Evolutionary conservation across 2,113 vertebrate species (phyloP).

Genomic region (Anguilla rostrata): DNA sequence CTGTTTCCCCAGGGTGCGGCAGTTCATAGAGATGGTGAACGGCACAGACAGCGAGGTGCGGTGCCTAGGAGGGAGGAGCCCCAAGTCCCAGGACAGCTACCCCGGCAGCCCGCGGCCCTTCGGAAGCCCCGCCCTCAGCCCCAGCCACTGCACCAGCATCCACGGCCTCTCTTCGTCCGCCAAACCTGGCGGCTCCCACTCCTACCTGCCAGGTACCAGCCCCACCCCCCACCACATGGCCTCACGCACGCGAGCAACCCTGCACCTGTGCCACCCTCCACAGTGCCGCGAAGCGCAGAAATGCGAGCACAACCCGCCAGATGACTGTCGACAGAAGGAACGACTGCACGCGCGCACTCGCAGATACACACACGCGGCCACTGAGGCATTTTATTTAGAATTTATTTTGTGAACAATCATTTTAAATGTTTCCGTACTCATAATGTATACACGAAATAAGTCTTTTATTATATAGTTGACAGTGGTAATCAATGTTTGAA

Average conservation of each 20-base stretch:
- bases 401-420: too few species aligned
- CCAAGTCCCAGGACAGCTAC: conserved; percentile 97
- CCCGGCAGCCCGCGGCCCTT: conserved; percentile 87
- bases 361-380: too few species aligned
- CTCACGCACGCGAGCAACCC: background rate
- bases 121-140: conserved; percentile 80
- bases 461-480: too few species aligned
- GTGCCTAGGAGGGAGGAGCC: conserved; percentile 93
- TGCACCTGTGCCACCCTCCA: background rate
- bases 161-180: background rate
- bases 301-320: too few species aligned
- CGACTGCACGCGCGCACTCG: too few species aligned
- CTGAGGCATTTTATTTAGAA: too few species aligned
- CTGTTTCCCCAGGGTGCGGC: conserved; percentile 80
- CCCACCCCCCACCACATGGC: background rate
- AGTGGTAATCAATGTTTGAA: too few species aligned
- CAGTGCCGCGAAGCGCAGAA: background rate
- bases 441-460: too few species aligned
- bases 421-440: too few species aligned
- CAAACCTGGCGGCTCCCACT: conserved; percentile 82
- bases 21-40: conserved; percentile 99
- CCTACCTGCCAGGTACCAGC: conserved; percentile 78
- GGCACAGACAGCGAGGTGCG: conserved; percentile 97
- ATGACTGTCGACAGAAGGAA: background rate
- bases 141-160: conserved; percentile 5